Evolutionary conservation across 23 tunicate genomes (phyloP), one percentile per base, ranked within the genome.

Genomic region (Botrylloides violaceus): DNA sequence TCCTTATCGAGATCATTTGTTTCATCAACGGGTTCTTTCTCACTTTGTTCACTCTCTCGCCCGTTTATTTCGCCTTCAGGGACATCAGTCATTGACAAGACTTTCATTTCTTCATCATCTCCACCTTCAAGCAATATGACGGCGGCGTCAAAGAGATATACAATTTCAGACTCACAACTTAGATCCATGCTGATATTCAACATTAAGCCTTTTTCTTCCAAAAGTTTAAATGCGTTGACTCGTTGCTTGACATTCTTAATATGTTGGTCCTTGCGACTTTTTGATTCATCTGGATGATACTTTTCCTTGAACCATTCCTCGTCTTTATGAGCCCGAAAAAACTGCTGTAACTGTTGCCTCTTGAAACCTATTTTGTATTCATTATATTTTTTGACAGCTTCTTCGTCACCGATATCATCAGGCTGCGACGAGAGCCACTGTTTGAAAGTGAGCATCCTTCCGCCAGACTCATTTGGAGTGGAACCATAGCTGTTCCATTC

Each of bases 301-400:
- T 95, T 95, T 49, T 95, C 96, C 56, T 90, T 83, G 60, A 95
- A 95, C 99, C 99, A 95, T 87, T 95, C 99, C 59, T 95, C 99
- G 73, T 87, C 92, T 66, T 95, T 95, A 73, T 95, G 99, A 6
- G 92, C 96, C 61, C 88, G 49, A 59, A 95, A 95, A 79, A 95
- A 95, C 34, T 95, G 94, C 65, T 95, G 99, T 26, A 95, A 62
- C 60, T 95, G 99, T 38, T 95, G 95, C 28, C 95, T 64, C 31
- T 82, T 82, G 72, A 87, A 95, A 31, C 71, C 61, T 49, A 90
- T 65, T 61, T 95, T 95, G 61, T 95, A 95, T 65, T 87, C 86
- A 2, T 81, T 83, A 79, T 95, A 95, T 32, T 87, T 87, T 66
- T 73, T 87, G 26, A 83, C 77, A 2, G 99, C 99, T 25, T 95